These are phyloP conservation scores for Frieseomelitta varia DNA, from an alignment of 1,140 invertebrate genomes.

Conservation along the genomic window DNA sequence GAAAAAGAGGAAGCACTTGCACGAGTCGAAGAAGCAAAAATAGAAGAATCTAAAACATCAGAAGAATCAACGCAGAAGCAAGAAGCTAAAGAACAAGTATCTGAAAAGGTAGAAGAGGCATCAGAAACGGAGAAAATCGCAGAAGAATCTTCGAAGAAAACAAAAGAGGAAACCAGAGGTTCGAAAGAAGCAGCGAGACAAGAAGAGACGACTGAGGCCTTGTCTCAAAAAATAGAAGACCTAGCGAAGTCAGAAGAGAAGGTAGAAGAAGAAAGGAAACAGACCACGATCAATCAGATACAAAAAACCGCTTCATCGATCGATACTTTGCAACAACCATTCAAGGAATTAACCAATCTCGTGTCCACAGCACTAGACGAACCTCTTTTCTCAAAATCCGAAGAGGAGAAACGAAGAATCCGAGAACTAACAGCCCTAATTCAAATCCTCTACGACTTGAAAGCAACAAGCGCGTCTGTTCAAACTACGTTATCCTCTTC, in stretches of 20 bases:
- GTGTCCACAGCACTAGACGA: slow-evolving; percentile 35
- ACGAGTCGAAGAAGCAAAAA: background rate
- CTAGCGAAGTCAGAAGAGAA: background rate
- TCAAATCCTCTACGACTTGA: slow-evolving; percentile 56
- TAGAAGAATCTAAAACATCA: background rate
- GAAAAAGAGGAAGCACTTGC: background rate
- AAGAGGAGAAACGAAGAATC: slow-evolving; percentile 59
- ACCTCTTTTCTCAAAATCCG: slow-evolving; percentile 38
- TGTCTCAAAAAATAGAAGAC: background rate
- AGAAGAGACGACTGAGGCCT: background rate
- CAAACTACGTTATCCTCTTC: background rate
- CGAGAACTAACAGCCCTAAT: slow-evolving; percentile 52
- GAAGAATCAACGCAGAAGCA: background rate
- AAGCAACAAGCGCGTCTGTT: slow-evolving; percentile 40
- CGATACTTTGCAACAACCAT: slow-evolving; percentile 33
- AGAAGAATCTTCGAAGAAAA: background rate
- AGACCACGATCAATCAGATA: background rate
- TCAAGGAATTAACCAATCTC: slow-evolving; percentile 45
- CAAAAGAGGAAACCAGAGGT: background rate
- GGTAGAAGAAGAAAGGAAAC: background rate
- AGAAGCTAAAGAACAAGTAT: background rate
- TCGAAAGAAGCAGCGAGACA: background rate
- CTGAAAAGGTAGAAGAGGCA: background rate
- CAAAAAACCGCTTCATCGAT: slow-evolving; percentile 28
- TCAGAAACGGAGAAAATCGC: too few species aligned